Base-by-base conservation (phyloP, 2,888 invertebrate genomes). In the Lycophotia porphyrea region DNA sequence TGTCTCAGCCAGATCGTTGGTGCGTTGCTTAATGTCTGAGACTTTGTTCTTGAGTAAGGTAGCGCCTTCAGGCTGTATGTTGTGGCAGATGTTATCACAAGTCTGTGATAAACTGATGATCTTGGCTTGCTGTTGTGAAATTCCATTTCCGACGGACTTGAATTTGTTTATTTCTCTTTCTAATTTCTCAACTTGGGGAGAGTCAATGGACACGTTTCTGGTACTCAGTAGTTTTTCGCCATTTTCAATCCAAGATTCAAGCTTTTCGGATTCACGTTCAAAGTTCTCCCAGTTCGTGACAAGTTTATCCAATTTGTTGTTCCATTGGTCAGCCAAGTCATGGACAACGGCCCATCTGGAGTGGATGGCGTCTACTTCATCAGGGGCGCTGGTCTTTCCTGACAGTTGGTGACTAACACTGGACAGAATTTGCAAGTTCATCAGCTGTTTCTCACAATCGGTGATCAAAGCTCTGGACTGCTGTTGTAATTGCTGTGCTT, bases 281-380 rank as follows among this genome's bases (percentile, higher is more conserved):
- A 99, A 98, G 71, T 98, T 97, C 83, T 98, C 97, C 99, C 99
- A 99, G 85, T 98, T 98, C 11, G 96, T 95, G 0, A 98, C 98
- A 2, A 99, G 95, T 93, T 98, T 98, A 74, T 98, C 98, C 73
- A 98, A 93, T 93, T 98, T 98, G 63, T 97, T 97, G 72, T 97
- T 97, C 95, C 98, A 98, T 92, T 99, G 98, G 69, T 97, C 97
- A 0, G 98, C 98, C 78, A 97, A 97, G 86, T 98, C 98, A 86
- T 98, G 98, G n/a, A 99, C 97, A 0, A 98, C 97, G n/a, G 98
- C 97, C 98, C 98, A 99, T 79, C 98, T 97, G 13, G 98, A 98
- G 89, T 98, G 98, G 82, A 98, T 97, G 5, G 98, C 97, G 90
- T 99, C 98, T 63, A 98, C 97, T 95, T 98, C 98, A 92, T 98